phyloP scores from a whole-genome alignment of 1,140 invertebrate species.

The Aporrectodea caliginosa region DNA sequence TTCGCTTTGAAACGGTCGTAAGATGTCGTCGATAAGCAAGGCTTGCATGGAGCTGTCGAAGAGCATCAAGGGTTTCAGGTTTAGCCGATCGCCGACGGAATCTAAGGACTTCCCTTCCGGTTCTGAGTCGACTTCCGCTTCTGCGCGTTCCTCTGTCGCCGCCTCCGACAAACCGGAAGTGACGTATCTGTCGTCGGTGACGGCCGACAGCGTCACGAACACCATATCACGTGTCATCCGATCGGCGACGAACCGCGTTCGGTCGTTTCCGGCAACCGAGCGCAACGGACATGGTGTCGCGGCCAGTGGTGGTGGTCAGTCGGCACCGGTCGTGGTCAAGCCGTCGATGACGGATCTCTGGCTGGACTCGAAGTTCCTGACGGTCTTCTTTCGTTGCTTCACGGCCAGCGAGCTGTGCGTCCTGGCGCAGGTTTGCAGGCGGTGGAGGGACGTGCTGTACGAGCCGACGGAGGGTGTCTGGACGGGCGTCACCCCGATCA shows the following conservation, averaged over 20 bases:
- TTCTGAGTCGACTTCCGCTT: background rate
- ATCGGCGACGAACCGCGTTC: conserved; percentile 29
- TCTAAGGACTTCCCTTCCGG: conserved; percentile 25
- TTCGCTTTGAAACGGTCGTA: too few relatives aligned
- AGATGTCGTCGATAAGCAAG: conserved; percentile 52
- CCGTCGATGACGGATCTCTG: conserved; percentile 59
- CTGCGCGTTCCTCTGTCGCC: background rate
- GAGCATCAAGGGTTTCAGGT: conserved; percentile 49
- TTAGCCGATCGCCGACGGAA: conserved; percentile 37
- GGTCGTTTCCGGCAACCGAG: conserved; percentile 40
- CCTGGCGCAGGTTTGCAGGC: conserved; percentile 70
- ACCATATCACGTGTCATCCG: conserved; percentile 31
- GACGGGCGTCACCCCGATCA: conserved; percentile 71
- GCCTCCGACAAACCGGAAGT: background rate
- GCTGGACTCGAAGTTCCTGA: conserved; percentile 76
- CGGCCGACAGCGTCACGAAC: conserved; percentile 25
- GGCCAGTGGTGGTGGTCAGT: conserved; percentile 44
- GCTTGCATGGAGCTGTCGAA: conserved; percentile 56
- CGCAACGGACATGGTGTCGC: conserved; percentile 43
- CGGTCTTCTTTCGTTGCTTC: conserved; percentile 80
- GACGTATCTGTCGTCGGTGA: conserved; percentile 23
- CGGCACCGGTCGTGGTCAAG: conserved; percentile 43
- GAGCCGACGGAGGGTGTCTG: conserved; percentile 69
- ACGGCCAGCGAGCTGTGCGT: conserved; percentile 70
- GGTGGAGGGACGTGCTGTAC: conserved; percentile 82